phyloP scores from a whole-genome alignment of 1,140 invertebrate species.

The Brachionus rotundiformis region DNA sequence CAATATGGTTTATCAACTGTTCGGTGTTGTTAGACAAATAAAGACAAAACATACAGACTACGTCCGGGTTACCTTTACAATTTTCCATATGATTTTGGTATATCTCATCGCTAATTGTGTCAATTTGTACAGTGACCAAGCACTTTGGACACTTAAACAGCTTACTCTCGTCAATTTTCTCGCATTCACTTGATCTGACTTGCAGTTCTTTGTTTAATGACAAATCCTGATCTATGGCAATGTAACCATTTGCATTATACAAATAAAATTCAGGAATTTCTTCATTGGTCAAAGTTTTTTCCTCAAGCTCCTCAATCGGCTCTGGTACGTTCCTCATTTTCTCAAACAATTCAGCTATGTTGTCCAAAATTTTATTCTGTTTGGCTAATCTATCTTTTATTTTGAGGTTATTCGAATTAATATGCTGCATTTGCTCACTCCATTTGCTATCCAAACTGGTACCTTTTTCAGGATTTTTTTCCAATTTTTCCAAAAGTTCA shows the following conservation, averaged over 20 bases:
- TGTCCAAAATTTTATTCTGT: not conserved
- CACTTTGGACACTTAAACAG: conserved; percentile 9
- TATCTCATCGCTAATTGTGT: not conserved
- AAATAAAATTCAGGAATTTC: conserved; percentile 2
- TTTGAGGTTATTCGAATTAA: not conserved
- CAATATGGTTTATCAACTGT: conserved; percentile 4
- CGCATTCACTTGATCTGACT: not conserved
- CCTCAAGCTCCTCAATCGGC: not conserved
- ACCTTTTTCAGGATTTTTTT: too few relatives aligned
- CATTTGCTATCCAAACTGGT: too few relatives aligned
- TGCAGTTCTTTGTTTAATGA: not conserved
- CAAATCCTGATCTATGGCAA: conserved; percentile 16
- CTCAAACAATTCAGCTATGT: not conserved
- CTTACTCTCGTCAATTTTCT: not conserved
- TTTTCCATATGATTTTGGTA: conserved; percentile 12
- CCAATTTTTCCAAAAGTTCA: conserved; percentile 6
- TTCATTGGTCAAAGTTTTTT: not conserved
- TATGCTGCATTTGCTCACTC: not conserved
- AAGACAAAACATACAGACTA: conserved; percentile 30
- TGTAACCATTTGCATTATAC: conserved; percentile 5
- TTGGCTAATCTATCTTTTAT: not conserved
- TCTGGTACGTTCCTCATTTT: not conserved
- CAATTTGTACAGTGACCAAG: not conserved
- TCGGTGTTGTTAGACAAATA: not conserved
- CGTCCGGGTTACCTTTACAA: not conserved